Base-by-base conservation (phyloP, 2,797 vertebrate species). In the Neosalanx taihuensis region DNA sequence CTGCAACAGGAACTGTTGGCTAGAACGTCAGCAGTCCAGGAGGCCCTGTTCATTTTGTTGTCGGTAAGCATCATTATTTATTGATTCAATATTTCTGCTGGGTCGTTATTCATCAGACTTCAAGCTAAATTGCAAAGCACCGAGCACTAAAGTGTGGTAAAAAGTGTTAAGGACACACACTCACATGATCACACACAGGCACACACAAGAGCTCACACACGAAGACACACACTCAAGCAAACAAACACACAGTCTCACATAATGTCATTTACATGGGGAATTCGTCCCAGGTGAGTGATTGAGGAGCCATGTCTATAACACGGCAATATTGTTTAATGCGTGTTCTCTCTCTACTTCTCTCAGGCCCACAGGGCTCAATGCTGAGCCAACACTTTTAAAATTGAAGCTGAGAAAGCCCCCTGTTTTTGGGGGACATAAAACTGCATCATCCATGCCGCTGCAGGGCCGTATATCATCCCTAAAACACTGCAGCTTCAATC, bases 371-470 rank as follows among this genome's bases (percentile, higher is more conserved):
- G 62, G 82, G 79, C 77, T 81, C 72, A 76, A 77, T 88, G 90
- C 89, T 91, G 90, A 91, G 90, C 84, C 88, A 90, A 92, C 89
- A 89, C 81, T 90, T 91, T 91, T 86, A 83, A 90, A 91, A 90
- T 90, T 90, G 85, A 88, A 90, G 87, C 84, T 87, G 87, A 90
- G 85, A 87, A 90, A 84, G 82, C 87, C 89, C 29, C 81, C 80
- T 82, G 81, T 80, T 88, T 89, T 82, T 20, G 23, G 41, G 41
- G 80, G 77, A 84, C 83, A 90, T 90, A 90, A 91, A 89, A 91
- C 89, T 91, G 86, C 88, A 91, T 90, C 88, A 87, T 80, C 77
- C 53, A 67, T 68, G 78, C 63, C 83, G 77, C 84, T 81, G 80
- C 76, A 75, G 79, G 76, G 70, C 80, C 74, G 73, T 90, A 85